phyloP scores from a whole-genome alignment of 2,888 invertebrate species.

The Cybosia mesomella region DNA sequence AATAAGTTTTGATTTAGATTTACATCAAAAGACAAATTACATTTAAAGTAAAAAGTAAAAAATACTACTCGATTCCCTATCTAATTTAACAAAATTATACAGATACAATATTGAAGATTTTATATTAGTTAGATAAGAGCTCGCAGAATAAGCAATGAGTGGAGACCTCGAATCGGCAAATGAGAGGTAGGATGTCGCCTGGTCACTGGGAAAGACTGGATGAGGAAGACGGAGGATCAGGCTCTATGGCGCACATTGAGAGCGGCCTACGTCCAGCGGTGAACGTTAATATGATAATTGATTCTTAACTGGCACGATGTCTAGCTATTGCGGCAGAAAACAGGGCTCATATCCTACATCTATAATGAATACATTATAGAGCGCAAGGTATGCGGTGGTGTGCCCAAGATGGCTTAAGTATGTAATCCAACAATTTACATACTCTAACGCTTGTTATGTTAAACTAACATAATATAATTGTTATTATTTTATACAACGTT shows the following conservation, averaged over 20 bases:
- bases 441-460: slow-evolving; percentile 11
- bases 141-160: neutral
- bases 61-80: too few species aligned
- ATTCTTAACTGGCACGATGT: too few species aligned
- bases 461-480: slow-evolving; percentile 6
- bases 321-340: neutral
- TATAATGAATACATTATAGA: slow-evolving; percentile 2
- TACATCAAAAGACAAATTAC: neutral
- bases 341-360: neutral
- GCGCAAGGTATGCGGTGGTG: slow-evolving; percentile 8
- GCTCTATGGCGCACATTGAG: too few species aligned
- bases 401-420: slow-evolving; percentile 10
- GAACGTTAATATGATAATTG: too few species aligned
- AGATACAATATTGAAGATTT: too few species aligned
- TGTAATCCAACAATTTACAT: slow-evolving; percentile 14
- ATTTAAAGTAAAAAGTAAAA: too few species aligned
- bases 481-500: slow-evolving; percentile 6
- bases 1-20: slow-evolving; percentile 7
- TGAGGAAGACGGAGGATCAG: too few species aligned
- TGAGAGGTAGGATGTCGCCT: too few species aligned
- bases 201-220: neutral
- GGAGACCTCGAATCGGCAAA: neutral
- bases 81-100: too few species aligned
- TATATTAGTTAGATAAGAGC: too few species aligned
- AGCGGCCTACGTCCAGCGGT: too few species aligned